Percentiles rank a stretch among this genome's conserved stretches.
These are phyloP conservation scores for Athalia circularis DNA, from an alignment of 2,888 invertebrate species.

Conservation along the genomic window DNA sequence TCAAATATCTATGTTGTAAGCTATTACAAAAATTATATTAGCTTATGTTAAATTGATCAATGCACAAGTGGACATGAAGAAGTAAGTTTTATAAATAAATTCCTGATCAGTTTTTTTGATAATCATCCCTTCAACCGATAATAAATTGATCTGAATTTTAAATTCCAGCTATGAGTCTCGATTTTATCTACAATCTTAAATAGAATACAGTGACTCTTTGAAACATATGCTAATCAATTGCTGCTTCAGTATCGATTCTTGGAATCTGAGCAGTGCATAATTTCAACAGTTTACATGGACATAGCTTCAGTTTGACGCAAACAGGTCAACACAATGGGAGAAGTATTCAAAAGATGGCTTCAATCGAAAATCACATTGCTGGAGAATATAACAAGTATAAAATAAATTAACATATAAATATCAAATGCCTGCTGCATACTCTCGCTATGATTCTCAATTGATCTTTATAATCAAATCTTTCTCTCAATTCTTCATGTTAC, in stretches of 20 bases:
- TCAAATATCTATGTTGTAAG: not conserved
- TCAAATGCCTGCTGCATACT: not conserved
- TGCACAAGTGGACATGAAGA: not conserved
- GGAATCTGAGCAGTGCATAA: slow-evolving; percentile 13
- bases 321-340: not conserved
- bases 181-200: slow-evolving; percentile 29
- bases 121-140: not conserved
- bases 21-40: not conserved
- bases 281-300: slow-evolving; percentile 4
- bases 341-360: too few species aligned
- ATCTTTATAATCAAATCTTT: not conserved
- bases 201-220: slow-evolving; percentile 38
- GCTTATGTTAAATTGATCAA: not conserved
- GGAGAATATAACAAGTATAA: not conserved
- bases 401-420: slow-evolving; percentile 8
- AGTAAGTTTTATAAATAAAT: not conserved
- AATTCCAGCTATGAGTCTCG: not conserved
- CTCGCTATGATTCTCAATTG: slow-evolving; percentile 1
- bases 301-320: not conserved
- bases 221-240: slow-evolving; percentile 16
- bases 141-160: slow-evolving; percentile 16
- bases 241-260: slow-evolving; percentile 16
- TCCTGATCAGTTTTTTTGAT: not conserved
- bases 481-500: slow-evolving; percentile 7
- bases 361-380: not conserved